Evolutionary conservation across 1,140 invertebrate species (phyloP), one percentile per base, ranked within the genome.

Genomic region (Magallana ariakensis): DNA sequence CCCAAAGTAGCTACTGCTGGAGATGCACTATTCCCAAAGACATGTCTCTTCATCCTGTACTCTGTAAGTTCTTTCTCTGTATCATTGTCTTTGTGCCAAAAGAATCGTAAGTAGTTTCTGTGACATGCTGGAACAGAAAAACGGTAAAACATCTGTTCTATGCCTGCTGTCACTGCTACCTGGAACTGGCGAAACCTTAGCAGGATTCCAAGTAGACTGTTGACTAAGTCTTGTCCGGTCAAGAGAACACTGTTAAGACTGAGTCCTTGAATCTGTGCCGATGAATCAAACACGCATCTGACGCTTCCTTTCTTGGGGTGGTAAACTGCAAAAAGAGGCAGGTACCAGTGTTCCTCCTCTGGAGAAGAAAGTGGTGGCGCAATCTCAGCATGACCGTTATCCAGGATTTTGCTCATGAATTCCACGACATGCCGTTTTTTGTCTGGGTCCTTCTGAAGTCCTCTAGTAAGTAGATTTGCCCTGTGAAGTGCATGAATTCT

Each of bases 181-280:
- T n/a, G n/a, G n/a, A 85, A 62, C 53, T 53, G 22, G 10, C 91
- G 87, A 70, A 91, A 92, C 9, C 89, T 83, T 13, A 91, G 53
- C 3, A 92, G 82, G 11, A 91, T 84, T 10, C 86, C 90, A 22
- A 90, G 54, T 22, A 91, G 62, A 53, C 80, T 87, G 62, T 62
- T 92, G 89, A 95, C 94, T 0, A 95, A 62, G 83, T 92, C 92
- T 15, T 95, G 94, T 13, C 91, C 92, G 13, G 81, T 13, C 13
- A 89, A 53, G n/a, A 92, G 55, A 4, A 83, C 22, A 13, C 87
- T 57, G 83, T 93, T 93, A 0, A 93, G 85, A 16, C 90, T 92
- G 26, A 86, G 81, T 16, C 90, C 92, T 46, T 89, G 62, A 62
- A 26, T 85, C 57, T 22, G 13, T 15, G 83, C 83, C 1, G 83